Evolutionary conservation across 2,113 vertebrate genomes (phyloP), one percentile per base, ranked within the genome.

Genomic region (Rafetus swinhoei): DNA sequence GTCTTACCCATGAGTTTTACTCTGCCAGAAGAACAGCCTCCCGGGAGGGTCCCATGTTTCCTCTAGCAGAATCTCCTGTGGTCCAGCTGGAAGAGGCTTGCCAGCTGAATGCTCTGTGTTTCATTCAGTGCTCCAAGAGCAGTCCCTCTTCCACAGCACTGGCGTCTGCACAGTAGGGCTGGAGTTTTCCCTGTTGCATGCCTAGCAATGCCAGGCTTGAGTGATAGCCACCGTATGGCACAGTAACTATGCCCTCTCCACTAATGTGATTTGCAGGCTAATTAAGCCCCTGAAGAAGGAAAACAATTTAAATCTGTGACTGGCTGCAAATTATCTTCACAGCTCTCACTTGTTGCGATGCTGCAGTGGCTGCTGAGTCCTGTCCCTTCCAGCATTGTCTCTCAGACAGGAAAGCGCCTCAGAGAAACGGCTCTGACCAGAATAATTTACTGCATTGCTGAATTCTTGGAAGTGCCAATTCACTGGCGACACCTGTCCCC

Each of bases 211-310:
- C 85, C 54, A 86, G 92, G 89, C 88, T 79, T 89, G 92, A 94
- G 85, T 52, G 92, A 93, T 74, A 82, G 11, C 93, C 93, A 90
- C 91, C 29, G 1, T 92, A 93, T 89, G 90, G 90, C 94, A 90
- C 14, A 3, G 53, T 79, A 81, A 95, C 74, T 19, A 21, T 85
- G 60, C 57, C 88, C 87, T 94, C 93, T 57, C 82, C 12, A 24
- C 81, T 95, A 90, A 87, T 53, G 65, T 52, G 72, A 92, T 87
- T 92, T 93, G 60, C 93, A 80, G 69, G 45, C 89, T 91, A 89
- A 95, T 87, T 93, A 95, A 93, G 76, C 62, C 88, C 93, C 81
- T 54, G 83, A 0, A 8, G 92, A 89, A 95, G 88, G 69, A 72
- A 32, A 59, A 57, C 6, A 9, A 45, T 45, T 92, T 95, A 91